phyloP scores from a whole-genome alignment of 2,888 invertebrate species.

The Torymus aiolomorphi region DNA sequence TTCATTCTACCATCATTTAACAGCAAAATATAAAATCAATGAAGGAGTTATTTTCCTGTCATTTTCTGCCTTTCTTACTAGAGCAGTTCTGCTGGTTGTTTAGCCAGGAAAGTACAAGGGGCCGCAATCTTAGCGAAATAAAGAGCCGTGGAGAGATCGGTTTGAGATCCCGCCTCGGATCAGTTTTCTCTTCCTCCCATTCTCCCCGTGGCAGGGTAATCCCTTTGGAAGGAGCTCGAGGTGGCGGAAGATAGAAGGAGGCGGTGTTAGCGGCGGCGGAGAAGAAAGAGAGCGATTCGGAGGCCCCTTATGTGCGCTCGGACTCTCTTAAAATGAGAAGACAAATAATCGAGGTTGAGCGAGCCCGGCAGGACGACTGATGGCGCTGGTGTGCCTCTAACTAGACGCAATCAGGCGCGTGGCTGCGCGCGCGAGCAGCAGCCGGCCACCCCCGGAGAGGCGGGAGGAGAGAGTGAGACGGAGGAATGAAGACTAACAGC shows the following conservation, averaged over 20 bases:
- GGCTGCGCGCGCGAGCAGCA: constrained; percentile 56
- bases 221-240: constrained; percentile 41
- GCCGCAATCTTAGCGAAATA: constrained; percentile 26
- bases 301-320: constrained; percentile 20
- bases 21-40: no score
- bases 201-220: constrained; percentile 50
- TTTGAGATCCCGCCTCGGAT: constrained; percentile 5
- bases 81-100: no score
- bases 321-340: constrained; percentile 68
- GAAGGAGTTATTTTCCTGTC: no score
- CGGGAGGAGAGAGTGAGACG: constrained; percentile 57
- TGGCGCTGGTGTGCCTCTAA: constrained; percentile 72
- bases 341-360: constrained; percentile 72
- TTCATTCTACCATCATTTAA: no score
- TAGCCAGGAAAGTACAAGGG: background rate
- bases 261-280: background rate
- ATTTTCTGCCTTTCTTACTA: no score
- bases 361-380: constrained; percentile 69
- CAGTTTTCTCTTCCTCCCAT: background rate
- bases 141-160: constrained; percentile 36
- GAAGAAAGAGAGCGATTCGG: constrained; percentile 5
- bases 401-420: constrained; percentile 74
- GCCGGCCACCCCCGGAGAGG: background rate
- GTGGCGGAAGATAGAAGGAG: constrained; percentile 7
- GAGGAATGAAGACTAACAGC: constrained; percentile 75